Percentiles rank a stretch among this genome's conserved stretches.
phyloP scores from a whole-genome alignment of 2,797 vertebrate species.

The Pantherophis alleghaniensis region DNA sequence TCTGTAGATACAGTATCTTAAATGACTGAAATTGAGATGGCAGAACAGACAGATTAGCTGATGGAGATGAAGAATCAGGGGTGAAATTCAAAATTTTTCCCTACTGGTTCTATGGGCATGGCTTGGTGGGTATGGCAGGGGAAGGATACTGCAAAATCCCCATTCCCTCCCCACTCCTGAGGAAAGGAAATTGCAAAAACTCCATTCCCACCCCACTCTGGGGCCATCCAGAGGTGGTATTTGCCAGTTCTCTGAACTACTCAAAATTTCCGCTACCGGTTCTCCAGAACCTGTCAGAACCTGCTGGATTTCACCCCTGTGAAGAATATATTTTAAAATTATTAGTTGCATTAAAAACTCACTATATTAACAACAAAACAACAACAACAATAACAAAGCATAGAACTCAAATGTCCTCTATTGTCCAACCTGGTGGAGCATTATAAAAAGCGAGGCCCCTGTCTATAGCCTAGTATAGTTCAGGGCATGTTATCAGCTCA shows the following conservation, averaged over 20 bases:
- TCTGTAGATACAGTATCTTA: neutral
- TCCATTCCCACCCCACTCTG: too few species aligned
- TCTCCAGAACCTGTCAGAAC: too few species aligned
- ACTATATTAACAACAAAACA: neutral
- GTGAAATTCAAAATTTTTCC: too few species aligned
- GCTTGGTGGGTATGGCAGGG: too few species aligned
- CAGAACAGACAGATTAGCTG: neutral
- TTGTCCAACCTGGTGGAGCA: neutral
- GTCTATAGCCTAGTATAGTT: neutral
- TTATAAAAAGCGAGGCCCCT: neutral
- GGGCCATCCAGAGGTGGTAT: too few species aligned
- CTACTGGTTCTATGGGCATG: too few species aligned
- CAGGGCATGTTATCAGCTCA: neutral
- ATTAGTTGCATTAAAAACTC: neutral
- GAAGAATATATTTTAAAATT: neutral
- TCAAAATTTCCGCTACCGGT: too few species aligned
- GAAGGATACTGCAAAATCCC: too few species aligned
- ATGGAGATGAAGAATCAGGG: neutral
- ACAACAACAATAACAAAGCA: neutral
- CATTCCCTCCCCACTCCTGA: too few species aligned
- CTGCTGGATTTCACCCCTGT: too few species aligned
- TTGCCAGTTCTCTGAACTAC: too few species aligned
- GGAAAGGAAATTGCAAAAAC: too few species aligned
- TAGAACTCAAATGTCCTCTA: neutral
- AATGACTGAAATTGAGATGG: neutral